phyloP scores from a whole-genome alignment of 1,140 invertebrate genomes.

The Orchesella cincta region DNA sequence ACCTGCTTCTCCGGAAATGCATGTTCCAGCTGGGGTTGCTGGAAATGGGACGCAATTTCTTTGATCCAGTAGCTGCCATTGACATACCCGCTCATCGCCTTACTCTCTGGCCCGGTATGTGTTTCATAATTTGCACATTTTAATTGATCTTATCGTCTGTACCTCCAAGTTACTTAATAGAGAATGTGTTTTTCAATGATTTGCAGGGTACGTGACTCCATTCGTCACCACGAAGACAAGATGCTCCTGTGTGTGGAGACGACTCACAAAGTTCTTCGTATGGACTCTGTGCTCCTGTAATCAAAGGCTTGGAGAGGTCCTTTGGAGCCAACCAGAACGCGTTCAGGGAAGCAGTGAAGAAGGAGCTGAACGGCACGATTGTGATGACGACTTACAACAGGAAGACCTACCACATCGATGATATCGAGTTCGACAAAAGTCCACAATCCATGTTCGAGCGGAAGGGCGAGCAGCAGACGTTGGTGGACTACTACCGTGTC shows the following conservation, averaged over 20 bases:
- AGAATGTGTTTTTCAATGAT: too few relatives aligned
- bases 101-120: constrained; percentile 70
- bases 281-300: constrained; percentile 61
- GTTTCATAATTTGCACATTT: too few relatives aligned
- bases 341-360: background rate
- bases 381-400: constrained; percentile 70
- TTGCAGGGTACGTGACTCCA: constrained; percentile 77
- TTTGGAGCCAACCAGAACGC: background rate
- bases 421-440: constrained; percentile 54
- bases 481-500: constrained; percentile 68
- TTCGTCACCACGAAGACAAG: constrained; percentile 71
- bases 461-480: background rate
- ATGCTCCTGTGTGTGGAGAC: constrained; percentile 74
- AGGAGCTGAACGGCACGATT: constrained; percentile 42
- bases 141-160: too few relatives aligned
- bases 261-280: constrained; percentile 71
- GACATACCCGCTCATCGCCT: constrained; percentile 60
- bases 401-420: constrained; percentile 75
- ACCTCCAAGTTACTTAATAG: too few relatives aligned
- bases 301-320: constrained; percentile 49
- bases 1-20: constrained; percentile 73
- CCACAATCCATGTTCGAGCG: background rate
- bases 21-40: constrained; percentile 60
- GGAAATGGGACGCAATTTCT: constrained; percentile 63
- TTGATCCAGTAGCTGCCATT: constrained; percentile 52